phyloP scores from a whole-genome alignment of 2,113 vertebrate species.

The Genyomyrus donnyi region DNA sequence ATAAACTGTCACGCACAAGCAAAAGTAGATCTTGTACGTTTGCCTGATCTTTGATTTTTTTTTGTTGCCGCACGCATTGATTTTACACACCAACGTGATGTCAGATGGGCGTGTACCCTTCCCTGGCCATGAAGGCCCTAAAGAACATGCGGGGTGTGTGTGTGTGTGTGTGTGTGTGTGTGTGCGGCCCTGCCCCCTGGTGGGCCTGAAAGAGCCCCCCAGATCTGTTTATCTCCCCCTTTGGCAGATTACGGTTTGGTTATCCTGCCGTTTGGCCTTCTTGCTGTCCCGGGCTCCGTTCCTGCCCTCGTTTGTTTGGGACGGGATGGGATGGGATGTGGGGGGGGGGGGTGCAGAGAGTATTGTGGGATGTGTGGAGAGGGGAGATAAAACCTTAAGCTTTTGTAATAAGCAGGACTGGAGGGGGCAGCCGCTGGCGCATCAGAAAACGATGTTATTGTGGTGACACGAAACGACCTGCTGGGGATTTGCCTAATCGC shows the following conservation, averaged over 20 bases:
- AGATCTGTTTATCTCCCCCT: not conserved
- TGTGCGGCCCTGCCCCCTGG: not conserved
- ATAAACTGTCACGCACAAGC: not conserved
- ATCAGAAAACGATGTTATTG: constrained; percentile 57
- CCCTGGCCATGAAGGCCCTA: not conserved
- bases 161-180: not conserved
- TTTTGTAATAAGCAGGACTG: constrained; percentile 50
- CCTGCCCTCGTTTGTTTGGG: not conserved
- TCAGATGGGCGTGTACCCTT: not conserved
- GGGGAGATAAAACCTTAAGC: constrained; percentile 42
- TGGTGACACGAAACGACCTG: constrained; percentile 47
- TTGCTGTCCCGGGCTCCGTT: not conserved
- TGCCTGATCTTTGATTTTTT: not conserved
- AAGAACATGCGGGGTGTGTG: not conserved
- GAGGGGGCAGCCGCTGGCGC: constrained; percentile 36
- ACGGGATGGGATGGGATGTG: not conserved
- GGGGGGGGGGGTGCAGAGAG: not conserved
- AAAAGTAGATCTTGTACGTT: not conserved
- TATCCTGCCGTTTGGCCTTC: not conserved
- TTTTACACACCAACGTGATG: not conserved
- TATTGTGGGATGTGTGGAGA: constrained; percentile 19
- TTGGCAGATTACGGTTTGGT: constrained; percentile 19
- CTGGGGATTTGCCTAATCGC: constrained; percentile 45
- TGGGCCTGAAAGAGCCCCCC: not conserved
- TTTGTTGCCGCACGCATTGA: not conserved